A percentile compares a stretch with the other conserved stretches of the same genome.
Conservation (phyloP, 1,140 invertebrate genomes). For the Aricia agestis region DNA sequence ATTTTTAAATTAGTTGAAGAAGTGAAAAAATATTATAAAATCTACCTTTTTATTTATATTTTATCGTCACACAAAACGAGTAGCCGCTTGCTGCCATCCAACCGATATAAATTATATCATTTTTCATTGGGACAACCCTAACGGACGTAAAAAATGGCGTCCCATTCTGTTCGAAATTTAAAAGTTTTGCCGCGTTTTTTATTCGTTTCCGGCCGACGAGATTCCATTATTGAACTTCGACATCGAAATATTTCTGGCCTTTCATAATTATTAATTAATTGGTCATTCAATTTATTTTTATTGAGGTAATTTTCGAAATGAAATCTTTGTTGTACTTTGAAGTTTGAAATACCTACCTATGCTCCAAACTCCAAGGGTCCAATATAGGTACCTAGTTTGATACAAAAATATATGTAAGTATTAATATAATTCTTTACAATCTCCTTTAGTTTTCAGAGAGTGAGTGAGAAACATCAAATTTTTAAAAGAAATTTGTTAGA, state of each 20-base stretch:
- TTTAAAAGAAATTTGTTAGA: no score
- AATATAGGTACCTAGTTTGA: no score
- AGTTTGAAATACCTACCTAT: neutral
- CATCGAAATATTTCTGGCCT: conserved; percentile 30
- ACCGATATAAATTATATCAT: conserved; percentile 75
- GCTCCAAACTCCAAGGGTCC: no score
- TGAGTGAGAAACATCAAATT: no score
- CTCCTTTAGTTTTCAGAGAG: no score
- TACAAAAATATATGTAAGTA: no score
- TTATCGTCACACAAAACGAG: conserved; percentile 70
- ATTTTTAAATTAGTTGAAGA: conserved; percentile 72
- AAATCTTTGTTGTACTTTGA: neutral
- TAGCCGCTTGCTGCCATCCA: conserved; percentile 63
- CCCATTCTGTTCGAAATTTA: conserved; percentile 70
- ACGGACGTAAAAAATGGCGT: conserved; percentile 74
- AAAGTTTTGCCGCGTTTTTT: conserved; percentile 74
- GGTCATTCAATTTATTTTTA: conserved; percentile 9
- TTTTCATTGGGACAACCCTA: conserved; percentile 72
- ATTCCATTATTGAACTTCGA: conserved; percentile 64
- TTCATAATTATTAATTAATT: conserved; percentile 25
- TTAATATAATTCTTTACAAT: no score
- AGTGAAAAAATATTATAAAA: conserved; percentile 68
- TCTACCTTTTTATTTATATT: conserved; percentile 58
- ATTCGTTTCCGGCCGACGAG: conserved; percentile 68
- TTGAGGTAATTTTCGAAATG: neutral